Conservation (phyloP, 2,113 vertebrate species). For the Coregonus clupeaformis region DNA sequence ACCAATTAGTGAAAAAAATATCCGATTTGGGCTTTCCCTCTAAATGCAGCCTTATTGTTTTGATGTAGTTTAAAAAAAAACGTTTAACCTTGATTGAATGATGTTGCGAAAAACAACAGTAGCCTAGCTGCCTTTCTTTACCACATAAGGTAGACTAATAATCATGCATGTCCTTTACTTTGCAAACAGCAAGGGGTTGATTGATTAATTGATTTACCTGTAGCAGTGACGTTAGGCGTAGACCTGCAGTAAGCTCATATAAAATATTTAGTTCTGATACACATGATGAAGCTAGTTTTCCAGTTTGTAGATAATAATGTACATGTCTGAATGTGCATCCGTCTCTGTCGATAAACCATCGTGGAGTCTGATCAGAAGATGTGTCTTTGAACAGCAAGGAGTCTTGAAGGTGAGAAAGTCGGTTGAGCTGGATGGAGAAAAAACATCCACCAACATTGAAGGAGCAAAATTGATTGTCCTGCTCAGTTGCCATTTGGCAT, state of each 20-base stretch:
- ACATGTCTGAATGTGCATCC: constrained; percentile 68
- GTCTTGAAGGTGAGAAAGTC: constrained; percentile 60
- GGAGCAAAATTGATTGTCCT: not conserved
- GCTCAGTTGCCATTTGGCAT: not conserved
- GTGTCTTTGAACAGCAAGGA: constrained; percentile 66
- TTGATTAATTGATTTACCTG: constrained; percentile 52
- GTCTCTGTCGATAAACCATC: constrained; percentile 65
- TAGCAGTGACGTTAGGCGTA: constrained; percentile 62
- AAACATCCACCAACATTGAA: constrained; percentile 64
- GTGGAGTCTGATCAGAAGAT: constrained; percentile 43
- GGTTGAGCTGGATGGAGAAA: constrained; percentile 64
- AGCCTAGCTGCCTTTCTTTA: too few species aligned
- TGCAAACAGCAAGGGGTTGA: not conserved
- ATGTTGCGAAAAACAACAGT: too few species aligned
- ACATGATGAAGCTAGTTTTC: constrained; percentile 59
- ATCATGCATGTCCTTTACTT: not conserved
- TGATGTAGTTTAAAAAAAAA: too few species aligned
- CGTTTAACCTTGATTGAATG: too few species aligned
- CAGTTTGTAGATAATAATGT: constrained; percentile 65
- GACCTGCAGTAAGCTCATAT: constrained; percentile 61
- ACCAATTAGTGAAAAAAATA: too few species aligned
- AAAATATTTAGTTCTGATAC: constrained; percentile 59
- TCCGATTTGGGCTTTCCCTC: too few species aligned
- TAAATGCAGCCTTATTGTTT: too few species aligned
- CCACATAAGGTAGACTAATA: too few species aligned